Percentiles rank a stretch among this genome's conserved stretches.
Conservation (phyloP, 2,888 invertebrate species). For the Heliothis peltigera region DNA sequence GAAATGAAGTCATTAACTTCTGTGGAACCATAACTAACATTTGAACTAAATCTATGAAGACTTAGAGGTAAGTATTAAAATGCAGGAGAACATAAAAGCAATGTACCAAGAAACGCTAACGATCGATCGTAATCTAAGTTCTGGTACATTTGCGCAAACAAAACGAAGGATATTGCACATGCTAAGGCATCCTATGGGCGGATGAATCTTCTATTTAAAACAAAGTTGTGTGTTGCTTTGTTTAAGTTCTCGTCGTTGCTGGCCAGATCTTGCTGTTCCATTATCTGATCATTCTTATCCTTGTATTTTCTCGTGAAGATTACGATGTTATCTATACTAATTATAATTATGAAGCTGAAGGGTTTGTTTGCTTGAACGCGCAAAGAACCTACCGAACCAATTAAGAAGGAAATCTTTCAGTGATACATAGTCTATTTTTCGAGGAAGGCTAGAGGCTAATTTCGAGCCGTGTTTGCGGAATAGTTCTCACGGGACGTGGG, state of each 20-base stretch:
- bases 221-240: constrained; percentile 36
- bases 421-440: too few species aligned
- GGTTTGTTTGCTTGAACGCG: too few species aligned
- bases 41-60: constrained; percentile 22
- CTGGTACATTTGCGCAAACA: constrained; percentile 70
- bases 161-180: constrained; percentile 76
- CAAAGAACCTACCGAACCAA: too few species aligned
- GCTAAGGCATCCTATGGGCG: constrained; percentile 51
- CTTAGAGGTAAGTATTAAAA: constrained; percentile 54
- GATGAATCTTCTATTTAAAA: constrained; percentile 53
- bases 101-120: constrained; percentile 57
- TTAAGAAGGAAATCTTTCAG: too few species aligned
- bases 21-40: constrained; percentile 7
- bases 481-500: too few species aligned
- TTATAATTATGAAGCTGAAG: too few species aligned
- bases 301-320: neutral
- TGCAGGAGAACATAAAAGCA: constrained; percentile 48
- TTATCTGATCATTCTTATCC: constrained; percentile 18
- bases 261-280: constrained; percentile 13
- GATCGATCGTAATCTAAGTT: constrained; percentile 68
- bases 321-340: too few species aligned
- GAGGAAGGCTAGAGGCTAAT: too few species aligned
- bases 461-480: too few species aligned
- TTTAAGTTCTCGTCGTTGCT: constrained; percentile 44
- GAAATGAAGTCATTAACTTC: neutral